Base-by-base conservation (phyloP, 1,140 invertebrate species). In the Leptinotarsa texana region DNA sequence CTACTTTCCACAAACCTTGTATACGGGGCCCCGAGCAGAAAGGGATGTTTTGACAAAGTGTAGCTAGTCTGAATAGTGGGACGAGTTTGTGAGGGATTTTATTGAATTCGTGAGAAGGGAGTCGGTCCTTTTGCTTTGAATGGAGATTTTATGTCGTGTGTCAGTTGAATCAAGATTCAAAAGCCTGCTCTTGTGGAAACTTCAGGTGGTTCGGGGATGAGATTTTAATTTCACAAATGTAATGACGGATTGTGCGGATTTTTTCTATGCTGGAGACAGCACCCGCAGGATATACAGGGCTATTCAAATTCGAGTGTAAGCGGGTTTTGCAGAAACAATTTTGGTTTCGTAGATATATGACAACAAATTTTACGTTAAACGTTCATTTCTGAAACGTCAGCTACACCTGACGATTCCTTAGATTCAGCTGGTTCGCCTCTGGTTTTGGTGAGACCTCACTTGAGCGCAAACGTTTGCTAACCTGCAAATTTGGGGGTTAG, bases 31-130 rank as follows among this genome's bases (percentile, higher is more conserved):
- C 17, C 6, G 22, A 65, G 21, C 63, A 18, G 21, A 15, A 8
- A 65, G 63, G 63, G 63, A 27, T 65, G 22, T 65, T 65, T 65
- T 65, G 63, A 65, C 63, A 65, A 65, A 65, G 63, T 65, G 63
- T 24, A 65, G 13, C 24, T 65, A 27, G 63, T 65, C 24, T 65
- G 63, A 65, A 65, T 65, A 65, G 13, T 24, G 6, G 11, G 24
- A 27, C 24, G 11, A 65, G 24, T 65, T 22, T 27, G 63, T 65
- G 21, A 18, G 15, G 51, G 51, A 15, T 57, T 57, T 57, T 57
- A 57, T 57, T 57, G 51, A 57, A 57, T 57, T 57, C 15, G n/a
- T 18, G 6, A 57, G 51, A 57, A 57, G 51, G 51, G 51, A 57
- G 51, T 42, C 33, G 33, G 33, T 18, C 51, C 51, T 57, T 57